Evolutionary conservation across 2,113 vertebrate species (phyloP).

Genomic region (Girardinichthys multiradiatus): DNA sequence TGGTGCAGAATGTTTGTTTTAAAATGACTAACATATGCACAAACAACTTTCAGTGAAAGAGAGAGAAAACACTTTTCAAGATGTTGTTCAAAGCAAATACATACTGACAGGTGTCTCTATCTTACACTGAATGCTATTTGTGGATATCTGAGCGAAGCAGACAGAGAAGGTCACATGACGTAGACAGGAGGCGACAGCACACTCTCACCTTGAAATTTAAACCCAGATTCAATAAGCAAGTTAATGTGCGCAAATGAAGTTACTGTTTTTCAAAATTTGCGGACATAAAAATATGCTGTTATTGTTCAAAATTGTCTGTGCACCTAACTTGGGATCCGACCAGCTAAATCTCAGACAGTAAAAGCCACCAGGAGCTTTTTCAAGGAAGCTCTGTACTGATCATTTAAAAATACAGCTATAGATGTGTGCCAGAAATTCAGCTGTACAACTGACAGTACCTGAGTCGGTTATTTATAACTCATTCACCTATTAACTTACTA

Average conservation of each 20-base stretch:
- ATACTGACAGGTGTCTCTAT: too few species aligned
- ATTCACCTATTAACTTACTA: too few species aligned
- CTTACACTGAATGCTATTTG: not conserved
- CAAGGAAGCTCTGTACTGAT: not conserved
- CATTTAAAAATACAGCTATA: not conserved
- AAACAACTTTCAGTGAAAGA: not conserved
- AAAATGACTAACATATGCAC: not conserved
- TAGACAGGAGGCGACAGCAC: too few species aligned
- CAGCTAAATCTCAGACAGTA: not conserved
- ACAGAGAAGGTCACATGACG: not conserved
- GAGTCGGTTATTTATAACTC: not conserved
- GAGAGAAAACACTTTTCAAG: not conserved
- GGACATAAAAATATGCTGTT: not conserved
- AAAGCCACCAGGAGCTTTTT: not conserved
- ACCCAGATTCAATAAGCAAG: not conserved
- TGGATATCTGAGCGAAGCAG: not conserved
- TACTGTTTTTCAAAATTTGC: not conserved
- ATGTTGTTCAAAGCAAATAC: not conserved
- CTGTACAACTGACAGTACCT: not conserved
- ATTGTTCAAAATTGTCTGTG: not conserved
- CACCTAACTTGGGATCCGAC: not conserved
- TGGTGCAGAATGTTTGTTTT: not conserved
- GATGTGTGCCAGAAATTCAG: not conserved
- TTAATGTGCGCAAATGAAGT: not conserved
- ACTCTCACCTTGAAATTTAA: not conserved